Evolutionary conservation across 2,888 invertebrate genomes (phyloP).

Genomic region (Sacculina carcini): DNA sequence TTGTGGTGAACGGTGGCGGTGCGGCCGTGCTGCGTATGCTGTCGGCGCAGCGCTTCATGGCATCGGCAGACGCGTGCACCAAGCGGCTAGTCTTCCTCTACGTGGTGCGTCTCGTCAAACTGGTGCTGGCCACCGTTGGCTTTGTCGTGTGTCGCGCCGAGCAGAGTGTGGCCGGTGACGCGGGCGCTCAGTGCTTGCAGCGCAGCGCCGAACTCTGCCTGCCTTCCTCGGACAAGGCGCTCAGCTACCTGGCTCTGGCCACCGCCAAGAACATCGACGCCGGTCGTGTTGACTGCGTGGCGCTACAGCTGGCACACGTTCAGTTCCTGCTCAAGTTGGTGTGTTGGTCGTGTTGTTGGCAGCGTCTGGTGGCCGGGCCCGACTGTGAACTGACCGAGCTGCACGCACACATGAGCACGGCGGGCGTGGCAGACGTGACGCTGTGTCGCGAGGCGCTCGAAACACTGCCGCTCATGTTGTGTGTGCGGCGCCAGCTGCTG

Average conservation of each 20-base stretch:
- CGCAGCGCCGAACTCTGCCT: conserved; percentile 24
- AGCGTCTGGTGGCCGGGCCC: conserved; percentile 9
- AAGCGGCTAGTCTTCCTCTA: conserved; percentile 61
- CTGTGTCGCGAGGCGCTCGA: conserved; percentile 77
- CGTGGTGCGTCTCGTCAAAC: conserved; percentile 60
- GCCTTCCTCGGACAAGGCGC: conserved; percentile 16
- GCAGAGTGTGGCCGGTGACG: conserved; percentile 20
- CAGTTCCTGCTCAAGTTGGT: conserved; percentile 10
- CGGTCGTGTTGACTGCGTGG: conserved; percentile 2
- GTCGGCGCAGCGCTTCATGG: conserved; percentile 57
- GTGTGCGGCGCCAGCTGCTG: conserved; percentile 60
- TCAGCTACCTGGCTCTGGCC: not conserved
- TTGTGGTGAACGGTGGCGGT: conserved; percentile 36
- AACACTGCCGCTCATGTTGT: conserved; percentile 63
- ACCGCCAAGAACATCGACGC: not conserved
- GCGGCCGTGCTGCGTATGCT: conserved; percentile 47
- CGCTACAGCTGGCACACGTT: conserved; percentile 13
- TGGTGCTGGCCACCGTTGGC: conserved; percentile 45
- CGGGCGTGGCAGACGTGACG: conserved; percentile 30
- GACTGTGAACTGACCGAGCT: not conserved
- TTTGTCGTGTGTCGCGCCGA: conserved; percentile 14
- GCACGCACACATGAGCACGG: too few relatives aligned
- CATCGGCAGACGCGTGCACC: conserved; percentile 45
- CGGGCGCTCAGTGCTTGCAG: conserved; percentile 29
- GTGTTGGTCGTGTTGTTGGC: conserved; percentile 12